Percentiles rank a stretch among this genome's conserved stretches.
These are phyloP conservation scores for Stigmatopora argus DNA, from an alignment of 2,113 vertebrate genomes.

Conservation along the genomic window DNA sequence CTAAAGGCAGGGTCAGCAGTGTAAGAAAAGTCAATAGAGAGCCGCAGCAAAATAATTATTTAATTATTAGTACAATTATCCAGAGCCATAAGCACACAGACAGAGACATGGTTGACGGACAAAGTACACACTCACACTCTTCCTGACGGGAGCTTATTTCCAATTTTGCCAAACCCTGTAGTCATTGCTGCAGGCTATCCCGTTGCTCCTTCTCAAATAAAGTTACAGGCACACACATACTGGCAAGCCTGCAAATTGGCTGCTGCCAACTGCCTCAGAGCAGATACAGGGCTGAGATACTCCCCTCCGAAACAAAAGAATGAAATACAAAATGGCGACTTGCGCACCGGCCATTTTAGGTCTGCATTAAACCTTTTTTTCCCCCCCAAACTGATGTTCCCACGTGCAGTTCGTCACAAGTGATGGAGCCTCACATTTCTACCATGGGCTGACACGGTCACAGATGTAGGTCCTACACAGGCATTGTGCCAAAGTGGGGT, in stretches of 20 bases:
- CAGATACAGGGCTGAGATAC: conserved; percentile 66
- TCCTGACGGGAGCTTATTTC: conserved; percentile 65
- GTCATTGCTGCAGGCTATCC: conserved; percentile 65
- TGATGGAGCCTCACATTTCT: conserved; percentile 31
- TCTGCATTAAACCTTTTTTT: conserved; percentile 34
- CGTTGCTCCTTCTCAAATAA: conserved; percentile 56
- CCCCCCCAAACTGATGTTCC: conserved; percentile 7
- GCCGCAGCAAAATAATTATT: conserved; percentile 12
- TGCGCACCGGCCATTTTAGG: conserved; percentile 70
- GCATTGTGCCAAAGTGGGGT: conserved; percentile 16
- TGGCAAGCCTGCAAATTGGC: conserved; percentile 67
- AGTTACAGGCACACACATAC: conserved; percentile 66
- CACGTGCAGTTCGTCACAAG: conserved; percentile 12
- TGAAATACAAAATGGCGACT: conserved; percentile 75
- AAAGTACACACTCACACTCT: conserved; percentile 55
- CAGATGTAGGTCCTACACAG: conserved; percentile 40
- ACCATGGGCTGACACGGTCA: conserved; percentile 28
- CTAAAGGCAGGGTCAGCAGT: too few relatives aligned
- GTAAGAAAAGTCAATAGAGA: neutral
- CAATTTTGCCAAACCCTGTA: conserved; percentile 69
- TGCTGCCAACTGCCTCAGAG: conserved; percentile 67
- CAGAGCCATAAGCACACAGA: conserved; percentile 24
- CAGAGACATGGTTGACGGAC: conserved; percentile 58
- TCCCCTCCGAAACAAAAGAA: conserved; percentile 62
- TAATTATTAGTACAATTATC: conserved; percentile 15